Conservation (phyloP, 2,113 vertebrate species). For the Aspiorhynchus laticeps region DNA sequence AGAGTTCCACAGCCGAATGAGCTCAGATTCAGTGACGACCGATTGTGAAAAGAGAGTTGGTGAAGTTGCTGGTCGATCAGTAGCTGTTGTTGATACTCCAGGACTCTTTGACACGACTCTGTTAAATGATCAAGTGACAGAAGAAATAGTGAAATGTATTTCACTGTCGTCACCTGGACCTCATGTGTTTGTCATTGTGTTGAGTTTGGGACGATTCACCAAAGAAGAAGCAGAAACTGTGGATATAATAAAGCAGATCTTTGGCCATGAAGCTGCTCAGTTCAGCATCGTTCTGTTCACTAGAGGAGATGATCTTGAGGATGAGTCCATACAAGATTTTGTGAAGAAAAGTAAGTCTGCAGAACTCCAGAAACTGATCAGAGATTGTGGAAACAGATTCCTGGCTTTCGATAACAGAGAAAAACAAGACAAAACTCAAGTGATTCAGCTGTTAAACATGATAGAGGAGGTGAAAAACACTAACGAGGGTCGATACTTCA, state of each 20-base stretch:
- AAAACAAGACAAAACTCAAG: background rate
- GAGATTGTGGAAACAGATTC: background rate
- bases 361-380: background rate
- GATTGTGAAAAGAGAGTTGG: background rate
- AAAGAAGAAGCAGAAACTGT: fast-evolving
- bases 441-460: background rate
- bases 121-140: background rate
- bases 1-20: fast-evolving
- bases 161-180: background rate
- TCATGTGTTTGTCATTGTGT: background rate
- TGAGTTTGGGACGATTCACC: background rate
- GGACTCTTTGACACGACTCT: background rate
- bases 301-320: background rate
- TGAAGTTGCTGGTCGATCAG: background rate
- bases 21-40: background rate
- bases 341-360: fast-evolving
- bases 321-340: background rate
- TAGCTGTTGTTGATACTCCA: constrained; percentile 5
- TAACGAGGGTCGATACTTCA: background rate
- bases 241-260: background rate
- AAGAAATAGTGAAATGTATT: background rate
- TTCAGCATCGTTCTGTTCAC: background rate
- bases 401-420: background rate
- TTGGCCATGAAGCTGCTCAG: background rate
- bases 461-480: background rate